Conservation (phyloP, 1,140 invertebrate species). For the Danaus melanippus region DNA sequence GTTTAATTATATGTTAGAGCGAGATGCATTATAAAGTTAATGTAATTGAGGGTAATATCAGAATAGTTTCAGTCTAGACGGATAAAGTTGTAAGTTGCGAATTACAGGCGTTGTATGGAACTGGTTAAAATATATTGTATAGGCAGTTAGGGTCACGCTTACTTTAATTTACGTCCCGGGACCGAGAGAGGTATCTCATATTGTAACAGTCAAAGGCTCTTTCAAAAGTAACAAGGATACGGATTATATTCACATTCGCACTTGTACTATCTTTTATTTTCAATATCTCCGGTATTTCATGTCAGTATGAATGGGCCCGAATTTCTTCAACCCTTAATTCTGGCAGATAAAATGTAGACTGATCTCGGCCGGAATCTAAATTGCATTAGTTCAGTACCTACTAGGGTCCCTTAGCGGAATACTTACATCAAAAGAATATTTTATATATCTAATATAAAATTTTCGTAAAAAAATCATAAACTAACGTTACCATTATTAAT, state of each 20-base stretch:
- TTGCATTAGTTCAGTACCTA: neutral
- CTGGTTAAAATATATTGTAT: constrained; percentile 62
- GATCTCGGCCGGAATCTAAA: no score
- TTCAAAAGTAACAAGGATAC: no score
- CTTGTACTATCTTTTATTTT: no score
- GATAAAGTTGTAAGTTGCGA: constrained; percentile 58
- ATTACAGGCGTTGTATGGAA: constrained; percentile 51
- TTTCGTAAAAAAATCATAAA: no score
- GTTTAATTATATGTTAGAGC: constrained; percentile 19
- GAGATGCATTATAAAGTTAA: constrained; percentile 40
- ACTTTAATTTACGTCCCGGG: constrained; percentile 49
- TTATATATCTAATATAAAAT: no score
- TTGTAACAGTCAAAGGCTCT: no score
- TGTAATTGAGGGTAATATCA: constrained; percentile 65
- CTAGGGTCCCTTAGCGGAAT: constrained; percentile 1
- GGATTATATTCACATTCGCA: no score
- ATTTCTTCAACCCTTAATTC: no score
- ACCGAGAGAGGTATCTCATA: constrained; percentile 23
- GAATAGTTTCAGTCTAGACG: constrained; percentile 70
- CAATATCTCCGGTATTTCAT: no score
- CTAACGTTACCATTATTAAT: no score
- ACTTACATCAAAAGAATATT: neutral
- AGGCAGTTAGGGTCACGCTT: constrained; percentile 51
- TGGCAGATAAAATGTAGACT: no score
- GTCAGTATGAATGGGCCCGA: no score